Evolutionary conservation across 2,888 invertebrate species (phyloP).

Genomic region (Scaptomyza reducta): DNA sequence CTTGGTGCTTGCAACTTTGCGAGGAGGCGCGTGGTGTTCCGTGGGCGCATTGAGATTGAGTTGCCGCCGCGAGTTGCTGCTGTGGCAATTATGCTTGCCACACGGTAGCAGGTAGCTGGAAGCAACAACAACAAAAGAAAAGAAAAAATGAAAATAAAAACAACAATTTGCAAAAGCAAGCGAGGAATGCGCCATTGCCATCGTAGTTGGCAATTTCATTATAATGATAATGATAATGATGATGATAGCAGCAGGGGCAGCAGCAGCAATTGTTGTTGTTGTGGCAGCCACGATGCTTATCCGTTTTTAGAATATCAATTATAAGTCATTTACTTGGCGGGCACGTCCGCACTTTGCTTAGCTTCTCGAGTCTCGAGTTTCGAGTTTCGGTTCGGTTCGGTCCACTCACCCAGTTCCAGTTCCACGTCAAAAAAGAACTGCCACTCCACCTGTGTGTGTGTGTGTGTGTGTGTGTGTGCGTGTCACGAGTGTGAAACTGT

Average conservation of each 20-base stretch:
- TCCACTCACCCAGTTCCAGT: constrained; percentile 67
- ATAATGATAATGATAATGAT: constrained; percentile 72
- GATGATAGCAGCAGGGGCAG: background rate
- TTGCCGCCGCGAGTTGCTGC: constrained; percentile 45
- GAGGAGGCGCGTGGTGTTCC: constrained; percentile 11
- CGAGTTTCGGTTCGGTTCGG: constrained; percentile 26
- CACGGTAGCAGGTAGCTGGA: constrained; percentile 51
- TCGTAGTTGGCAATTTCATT: constrained; percentile 60
- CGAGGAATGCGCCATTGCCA: constrained; percentile 45
- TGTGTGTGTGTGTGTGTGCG: constrained; percentile 32
- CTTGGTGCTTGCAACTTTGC: too few species aligned
- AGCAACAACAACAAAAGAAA: constrained; percentile 9
- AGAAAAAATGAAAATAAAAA: constrained; percentile 22
- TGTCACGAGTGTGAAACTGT: constrained; percentile 71
- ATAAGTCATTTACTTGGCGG: constrained; percentile 74
- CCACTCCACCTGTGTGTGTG: background rate
- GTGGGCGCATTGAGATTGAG: constrained; percentile 63
- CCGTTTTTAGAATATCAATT: constrained; percentile 81
- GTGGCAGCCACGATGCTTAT: constrained; percentile 60
- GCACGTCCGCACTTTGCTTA: constrained; percentile 57
- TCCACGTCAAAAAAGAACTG: constrained; percentile 7
- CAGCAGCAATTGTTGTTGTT: background rate
- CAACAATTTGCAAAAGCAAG: constrained; percentile 52
- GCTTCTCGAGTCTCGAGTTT: background rate
- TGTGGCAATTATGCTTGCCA: constrained; percentile 62